phyloP scores from a whole-genome alignment of 2,113 vertebrate species.

The Ammodytes marinus region DNA sequence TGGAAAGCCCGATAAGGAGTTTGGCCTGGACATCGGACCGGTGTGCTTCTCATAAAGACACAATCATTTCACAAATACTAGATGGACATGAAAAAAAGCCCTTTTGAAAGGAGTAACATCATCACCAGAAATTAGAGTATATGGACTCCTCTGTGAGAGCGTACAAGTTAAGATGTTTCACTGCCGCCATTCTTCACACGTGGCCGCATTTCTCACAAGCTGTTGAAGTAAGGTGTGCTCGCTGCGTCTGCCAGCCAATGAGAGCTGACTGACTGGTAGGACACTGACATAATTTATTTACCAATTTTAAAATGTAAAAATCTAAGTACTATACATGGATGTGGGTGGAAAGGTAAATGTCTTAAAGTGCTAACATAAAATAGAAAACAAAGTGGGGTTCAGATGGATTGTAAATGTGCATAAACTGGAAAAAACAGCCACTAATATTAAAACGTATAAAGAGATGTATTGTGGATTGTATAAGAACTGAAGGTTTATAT shows the following conservation, averaged over 20 bases:
- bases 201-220: constrained; percentile 23
- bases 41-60: constrained; percentile 94
- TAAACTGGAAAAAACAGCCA: constrained; percentile 44
- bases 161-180: constrained; percentile 25
- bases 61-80: constrained; percentile 6
- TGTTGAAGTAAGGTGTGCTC: constrained; percentile 14
- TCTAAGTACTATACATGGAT: constrained; percentile 24
- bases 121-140: constrained; percentile 10
- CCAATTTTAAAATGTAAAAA: constrained; percentile 16
- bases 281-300: constrained; percentile 63
- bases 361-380: constrained; percentile 21
- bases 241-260: neutral
- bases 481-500: constrained; percentile 18
- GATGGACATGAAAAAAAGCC: constrained; percentile 28
- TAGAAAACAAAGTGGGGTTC: neutral
- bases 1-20: constrained; percentile 92
- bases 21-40: constrained; percentile 94
- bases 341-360: neutral
- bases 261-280: constrained; percentile 13
- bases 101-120: constrained; percentile 30
- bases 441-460: constrained; percentile 2
- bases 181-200: constrained; percentile 22
- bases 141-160: constrained; percentile 47
- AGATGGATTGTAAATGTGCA: constrained; percentile 36
- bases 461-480: neutral